Evolutionary conservation across 2,797 vertebrate genomes (phyloP).

Genomic region (Acipenser oxyrinchus): DNA sequence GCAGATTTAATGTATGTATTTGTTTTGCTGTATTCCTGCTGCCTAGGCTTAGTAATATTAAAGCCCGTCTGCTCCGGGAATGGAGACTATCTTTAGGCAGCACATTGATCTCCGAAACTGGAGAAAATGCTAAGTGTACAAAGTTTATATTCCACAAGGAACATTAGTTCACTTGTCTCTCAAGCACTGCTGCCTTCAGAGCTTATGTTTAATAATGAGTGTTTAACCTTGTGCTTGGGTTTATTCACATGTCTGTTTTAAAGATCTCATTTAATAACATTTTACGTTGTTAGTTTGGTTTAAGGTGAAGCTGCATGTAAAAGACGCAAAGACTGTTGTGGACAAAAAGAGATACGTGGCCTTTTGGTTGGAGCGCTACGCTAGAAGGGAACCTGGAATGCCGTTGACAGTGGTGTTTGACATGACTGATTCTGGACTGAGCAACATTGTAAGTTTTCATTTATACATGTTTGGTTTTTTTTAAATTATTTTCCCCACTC

Average conservation of each 20-base stretch:
- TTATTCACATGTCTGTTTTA: background rate
- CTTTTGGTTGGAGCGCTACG: conserved; percentile 93
- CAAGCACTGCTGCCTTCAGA: too few relatives aligned
- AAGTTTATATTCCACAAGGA: too few relatives aligned
- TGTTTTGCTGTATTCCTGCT: too few relatives aligned
- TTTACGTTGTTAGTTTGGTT: conserved; percentile 77
- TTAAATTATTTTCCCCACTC: background rate
- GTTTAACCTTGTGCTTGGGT: conserved; percentile 17
- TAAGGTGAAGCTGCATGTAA: conserved; percentile 81
- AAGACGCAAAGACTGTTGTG: conserved; percentile 72
- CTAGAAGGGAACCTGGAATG: conserved; percentile 85
- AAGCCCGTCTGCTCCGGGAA: too few relatives aligned
- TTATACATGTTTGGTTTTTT: conserved; percentile 7
- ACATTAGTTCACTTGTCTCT: too few relatives aligned
- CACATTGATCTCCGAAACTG: too few relatives aligned
- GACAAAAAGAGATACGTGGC: conserved; percentile 93
- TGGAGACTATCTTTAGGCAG: too few relatives aligned
- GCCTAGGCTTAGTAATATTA: too few relatives aligned
- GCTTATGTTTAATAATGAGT: too few relatives aligned
- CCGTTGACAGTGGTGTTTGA: conserved; percentile 91
- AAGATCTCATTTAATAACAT: background rate
- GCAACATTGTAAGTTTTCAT: conserved; percentile 79
- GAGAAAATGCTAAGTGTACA: too few relatives aligned
- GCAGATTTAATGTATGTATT: too few relatives aligned
- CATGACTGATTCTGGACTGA: conserved; percentile 84